These are phyloP conservation scores for Strix uralensis DNA, from an alignment of 2,113 vertebrate species.

Conservation along the genomic window DNA sequence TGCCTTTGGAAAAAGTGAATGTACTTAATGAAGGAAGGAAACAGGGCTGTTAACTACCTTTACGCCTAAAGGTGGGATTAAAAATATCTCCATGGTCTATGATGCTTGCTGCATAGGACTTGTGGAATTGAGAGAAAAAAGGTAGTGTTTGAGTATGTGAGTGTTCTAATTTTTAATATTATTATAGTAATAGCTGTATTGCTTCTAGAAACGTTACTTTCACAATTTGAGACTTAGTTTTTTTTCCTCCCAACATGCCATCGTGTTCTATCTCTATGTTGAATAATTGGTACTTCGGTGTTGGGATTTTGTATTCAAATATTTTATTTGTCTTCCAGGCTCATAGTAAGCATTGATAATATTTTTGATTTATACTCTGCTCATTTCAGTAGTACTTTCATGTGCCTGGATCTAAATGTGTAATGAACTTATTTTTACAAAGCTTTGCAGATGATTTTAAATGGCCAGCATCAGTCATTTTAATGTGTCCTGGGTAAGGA, in stretches of 20 bases:
- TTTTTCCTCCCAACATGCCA: not conserved
- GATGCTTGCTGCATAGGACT: not conserved
- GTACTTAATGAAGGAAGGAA: not conserved
- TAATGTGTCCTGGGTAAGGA: not conserved
- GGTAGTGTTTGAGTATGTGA: not conserved
- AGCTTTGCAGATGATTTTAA: constrained; percentile 21
- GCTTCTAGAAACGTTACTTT: not conserved
- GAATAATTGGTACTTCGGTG: not conserved
- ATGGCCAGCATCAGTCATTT: constrained; percentile 34
- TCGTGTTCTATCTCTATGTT: not conserved
- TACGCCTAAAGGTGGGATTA: not conserved
- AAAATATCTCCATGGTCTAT: not conserved
- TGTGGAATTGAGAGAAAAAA: not conserved
- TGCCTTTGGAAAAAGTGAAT: not conserved
- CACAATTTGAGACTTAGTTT: not conserved
- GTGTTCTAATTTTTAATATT: not conserved
- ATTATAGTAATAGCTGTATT: not conserved
- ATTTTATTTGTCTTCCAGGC: constrained; percentile 21
- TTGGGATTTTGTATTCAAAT: not conserved
- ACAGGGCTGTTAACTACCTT: not conserved
- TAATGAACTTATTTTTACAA: constrained; percentile 22
- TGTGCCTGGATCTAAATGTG: constrained; percentile 21
- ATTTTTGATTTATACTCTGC: constrained; percentile 27
- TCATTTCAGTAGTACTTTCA: constrained; percentile 15
- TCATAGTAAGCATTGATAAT: not conserved